These are phyloP conservation scores for Centrocercus urophasianus DNA, from an alignment of 2,113 vertebrate species.

Conservation along the genomic window DNA sequence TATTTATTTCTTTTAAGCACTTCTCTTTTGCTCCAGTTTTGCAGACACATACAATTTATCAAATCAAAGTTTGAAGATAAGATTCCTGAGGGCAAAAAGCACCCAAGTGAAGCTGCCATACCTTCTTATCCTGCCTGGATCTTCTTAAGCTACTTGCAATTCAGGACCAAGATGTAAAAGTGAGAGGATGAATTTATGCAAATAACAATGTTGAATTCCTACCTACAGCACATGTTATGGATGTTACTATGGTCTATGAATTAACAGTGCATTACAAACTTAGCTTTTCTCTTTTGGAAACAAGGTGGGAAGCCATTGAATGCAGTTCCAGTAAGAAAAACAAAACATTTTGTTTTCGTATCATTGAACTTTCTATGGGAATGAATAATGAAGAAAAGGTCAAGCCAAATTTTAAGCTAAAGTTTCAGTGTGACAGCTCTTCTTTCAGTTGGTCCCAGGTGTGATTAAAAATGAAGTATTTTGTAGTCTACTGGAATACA, in stretches of 20 bases:
- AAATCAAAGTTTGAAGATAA: background rate
- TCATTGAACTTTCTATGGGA: background rate
- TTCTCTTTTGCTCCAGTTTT: background rate
- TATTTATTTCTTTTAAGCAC: background rate
- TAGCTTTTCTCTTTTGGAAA: background rate
- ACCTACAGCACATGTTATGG: background rate
- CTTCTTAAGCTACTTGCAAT: background rate
- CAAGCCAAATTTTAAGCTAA: background rate
- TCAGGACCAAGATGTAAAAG: background rate
- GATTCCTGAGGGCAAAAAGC: background rate
- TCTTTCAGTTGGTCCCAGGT: background rate
- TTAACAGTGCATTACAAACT: background rate
- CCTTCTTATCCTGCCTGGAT: background rate
- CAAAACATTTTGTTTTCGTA: background rate
- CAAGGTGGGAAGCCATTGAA: background rate
- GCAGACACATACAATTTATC: background rate
- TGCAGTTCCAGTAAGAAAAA: background rate
- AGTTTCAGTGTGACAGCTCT: background rate
- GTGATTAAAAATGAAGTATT: background rate
- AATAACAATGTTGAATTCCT: background rate
- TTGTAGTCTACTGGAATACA: background rate
- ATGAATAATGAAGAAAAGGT: background rate
- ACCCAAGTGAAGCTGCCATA: background rate
- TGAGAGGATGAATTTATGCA: background rate
- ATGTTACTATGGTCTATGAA: background rate